A percentile compares a stretch with the other conserved stretches of the same genome.
Conservation (phyloP, 23 tunicate species). For the Aplidium turbinatum region DNA sequence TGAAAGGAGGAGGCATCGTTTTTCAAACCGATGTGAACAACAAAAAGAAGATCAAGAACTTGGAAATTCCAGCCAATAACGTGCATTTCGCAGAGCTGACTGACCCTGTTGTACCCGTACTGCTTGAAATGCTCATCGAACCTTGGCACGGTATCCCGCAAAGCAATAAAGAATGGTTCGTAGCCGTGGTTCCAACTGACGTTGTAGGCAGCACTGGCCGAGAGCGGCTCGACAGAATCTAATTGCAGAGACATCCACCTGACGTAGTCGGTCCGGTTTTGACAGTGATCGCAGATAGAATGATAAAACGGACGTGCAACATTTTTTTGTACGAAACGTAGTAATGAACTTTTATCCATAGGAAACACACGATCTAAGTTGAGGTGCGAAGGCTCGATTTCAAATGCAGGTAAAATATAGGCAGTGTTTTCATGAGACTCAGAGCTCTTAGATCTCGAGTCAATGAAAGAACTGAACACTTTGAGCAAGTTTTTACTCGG, state of each 20-base stretch:
- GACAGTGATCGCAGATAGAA: conserved; percentile 20
- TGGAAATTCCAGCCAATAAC: conserved; percentile 32
- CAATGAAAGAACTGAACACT: not conserved
- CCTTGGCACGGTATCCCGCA: conserved; percentile 12
- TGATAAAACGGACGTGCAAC: conserved; percentile 30
- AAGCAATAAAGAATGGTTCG: conserved; percentile 32
- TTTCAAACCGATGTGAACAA: conserved; percentile 41
- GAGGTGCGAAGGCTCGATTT: not conserved
- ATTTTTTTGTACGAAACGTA: not conserved
- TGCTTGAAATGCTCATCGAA: conserved; percentile 56
- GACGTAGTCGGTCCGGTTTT: conserved; percentile 27
- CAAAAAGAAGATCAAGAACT: conserved; percentile 38
- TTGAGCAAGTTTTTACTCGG: conserved; percentile 23
- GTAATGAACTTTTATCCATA: conserved; percentile 16
- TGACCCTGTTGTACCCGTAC: conserved; percentile 40
- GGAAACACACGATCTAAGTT: conserved; percentile 10
- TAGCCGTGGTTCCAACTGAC: conserved; percentile 29
- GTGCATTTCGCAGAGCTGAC: conserved; percentile 53
- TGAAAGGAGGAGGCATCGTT: not conserved
- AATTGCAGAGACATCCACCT: conserved; percentile 20
- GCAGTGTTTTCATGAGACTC: conserved; percentile 20
- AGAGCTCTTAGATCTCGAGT: not conserved
- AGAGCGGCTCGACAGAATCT: not conserved
- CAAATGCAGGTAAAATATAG: conserved; percentile 43
- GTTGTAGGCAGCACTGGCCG: conserved; percentile 2